Conservation (phyloP, 2,888 invertebrate genomes). For the Athripsodes cinereus region DNA sequence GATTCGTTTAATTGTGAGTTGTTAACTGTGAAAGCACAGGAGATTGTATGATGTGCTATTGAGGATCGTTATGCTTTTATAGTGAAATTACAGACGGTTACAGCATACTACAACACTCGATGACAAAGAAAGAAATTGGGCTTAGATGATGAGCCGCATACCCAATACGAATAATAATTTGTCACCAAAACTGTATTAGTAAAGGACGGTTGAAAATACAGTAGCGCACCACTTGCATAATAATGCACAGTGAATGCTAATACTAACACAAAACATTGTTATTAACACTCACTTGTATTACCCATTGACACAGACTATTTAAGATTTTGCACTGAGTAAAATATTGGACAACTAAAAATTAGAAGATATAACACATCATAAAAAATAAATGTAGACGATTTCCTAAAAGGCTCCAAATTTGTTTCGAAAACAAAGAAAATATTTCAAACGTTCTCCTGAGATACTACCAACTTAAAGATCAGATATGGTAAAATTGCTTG, state of each 20-base stretch:
- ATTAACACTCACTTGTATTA: no score
- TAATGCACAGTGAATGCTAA: background rate
- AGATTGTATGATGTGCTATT: slow-evolving; percentile 24
- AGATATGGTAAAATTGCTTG: no score
- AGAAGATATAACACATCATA: no score
- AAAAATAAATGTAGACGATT: no score
- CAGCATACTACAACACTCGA: slow-evolving; percentile 20
- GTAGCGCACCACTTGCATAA: background rate
- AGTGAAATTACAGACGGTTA: slow-evolving; percentile 28
- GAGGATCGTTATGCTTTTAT: slow-evolving; percentile 24
- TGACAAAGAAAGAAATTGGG: slow-evolving; percentile 25
- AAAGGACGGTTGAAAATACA: background rate
- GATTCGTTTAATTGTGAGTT: slow-evolving; percentile 18
- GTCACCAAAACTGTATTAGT: slow-evolving; percentile 9
- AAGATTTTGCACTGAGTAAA: no score
- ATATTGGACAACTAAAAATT: no score
- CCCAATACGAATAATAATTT: slow-evolving; percentile 21
- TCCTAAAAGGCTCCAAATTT: no score
- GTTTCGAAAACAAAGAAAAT: no score
- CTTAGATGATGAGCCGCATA: slow-evolving; percentile 20
- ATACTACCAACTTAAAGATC: no score
- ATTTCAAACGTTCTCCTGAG: no score
- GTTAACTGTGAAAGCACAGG: slow-evolving; percentile 28
- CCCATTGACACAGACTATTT: no score
- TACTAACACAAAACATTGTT: background rate